phyloP scores from a whole-genome alignment of 2,797 vertebrate species.

The Sparidentex hasta region DNA sequence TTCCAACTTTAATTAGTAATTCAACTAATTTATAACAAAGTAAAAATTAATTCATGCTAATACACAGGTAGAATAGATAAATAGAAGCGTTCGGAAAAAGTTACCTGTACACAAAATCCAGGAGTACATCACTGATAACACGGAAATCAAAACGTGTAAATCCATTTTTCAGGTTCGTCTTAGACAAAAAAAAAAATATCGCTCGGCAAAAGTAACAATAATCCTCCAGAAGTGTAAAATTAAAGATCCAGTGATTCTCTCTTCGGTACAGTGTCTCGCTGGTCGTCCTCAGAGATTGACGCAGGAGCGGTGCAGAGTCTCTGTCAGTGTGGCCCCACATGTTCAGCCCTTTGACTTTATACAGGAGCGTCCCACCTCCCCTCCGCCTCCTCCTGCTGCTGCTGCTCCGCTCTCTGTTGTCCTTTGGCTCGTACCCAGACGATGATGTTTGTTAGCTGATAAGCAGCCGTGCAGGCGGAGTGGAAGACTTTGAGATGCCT shows the following conservation, averaged over 20 bases:
- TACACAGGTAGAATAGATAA: neutral
- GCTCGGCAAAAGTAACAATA: slow-evolving; percentile 24
- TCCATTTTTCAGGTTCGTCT: slow-evolving; percentile 83
- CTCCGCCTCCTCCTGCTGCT: slow-evolving; percentile 49
- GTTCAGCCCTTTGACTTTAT: slow-evolving; percentile 85
- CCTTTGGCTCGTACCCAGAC: slow-evolving; percentile 87
- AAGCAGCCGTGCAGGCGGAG: slow-evolving; percentile 87
- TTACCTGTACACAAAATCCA: slow-evolving; percentile 81
- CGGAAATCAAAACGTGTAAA: slow-evolving; percentile 84
- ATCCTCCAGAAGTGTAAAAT: slow-evolving; percentile 45
- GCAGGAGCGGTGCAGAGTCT: slow-evolving; percentile 50
- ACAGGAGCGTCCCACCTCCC: slow-evolving; percentile 68
- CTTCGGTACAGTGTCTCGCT: slow-evolving; percentile 3
- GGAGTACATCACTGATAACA: slow-evolving; percentile 84
- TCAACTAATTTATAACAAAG: neutral
- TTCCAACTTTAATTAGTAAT: neutral
- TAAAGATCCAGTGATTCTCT: slow-evolving; percentile 32
- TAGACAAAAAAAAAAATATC: neutral
- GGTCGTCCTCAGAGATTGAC: slow-evolving; percentile 28
- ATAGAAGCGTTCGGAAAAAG: slow-evolving; percentile 11
- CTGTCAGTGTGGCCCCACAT: slow-evolving; percentile 68
- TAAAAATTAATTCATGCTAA: neutral
- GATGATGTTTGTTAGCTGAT: slow-evolving; percentile 90
- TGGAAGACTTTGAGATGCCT: slow-evolving; percentile 88
- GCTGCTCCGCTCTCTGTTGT: slow-evolving; percentile 81